These are phyloP conservation scores for Colossoma macropomum DNA, from an alignment of 2,113 vertebrate species.

Conservation along the genomic window DNA sequence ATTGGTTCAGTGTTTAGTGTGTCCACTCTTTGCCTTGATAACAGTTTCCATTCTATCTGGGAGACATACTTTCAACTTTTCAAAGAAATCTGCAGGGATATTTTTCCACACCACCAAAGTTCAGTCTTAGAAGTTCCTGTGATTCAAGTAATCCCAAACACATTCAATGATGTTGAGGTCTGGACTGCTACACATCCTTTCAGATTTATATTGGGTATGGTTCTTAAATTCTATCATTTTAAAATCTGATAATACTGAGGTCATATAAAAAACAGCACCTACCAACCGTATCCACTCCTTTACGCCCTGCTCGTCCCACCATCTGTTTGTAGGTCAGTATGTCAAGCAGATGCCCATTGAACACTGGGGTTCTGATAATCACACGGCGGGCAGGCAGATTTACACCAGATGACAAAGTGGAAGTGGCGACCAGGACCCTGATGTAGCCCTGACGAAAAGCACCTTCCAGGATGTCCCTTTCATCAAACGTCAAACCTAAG, in stretches of 20 bases:
- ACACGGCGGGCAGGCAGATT: conserved; percentile 95
- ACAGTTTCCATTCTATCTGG: too few species aligned
- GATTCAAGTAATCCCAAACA: too few species aligned
- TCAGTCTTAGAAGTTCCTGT: too few species aligned
- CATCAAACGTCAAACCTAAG: conserved; percentile 94
- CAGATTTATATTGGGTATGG: background rate
- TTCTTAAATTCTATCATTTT: background rate
- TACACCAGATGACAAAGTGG: conserved; percentile 95
- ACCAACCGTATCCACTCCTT: conserved; percentile 92
- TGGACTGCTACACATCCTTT: too few species aligned
- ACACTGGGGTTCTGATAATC: conserved; percentile 91
- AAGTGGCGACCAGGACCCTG: conserved; percentile 89
- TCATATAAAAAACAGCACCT: conserved; percentile 39
- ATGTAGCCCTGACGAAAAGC: conserved; percentile 89
- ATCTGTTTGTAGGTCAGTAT: conserved; percentile 96
- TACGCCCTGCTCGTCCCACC: conserved; percentile 94
- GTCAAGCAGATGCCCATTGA: conserved; percentile 87
- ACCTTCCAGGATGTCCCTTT: conserved; percentile 91
- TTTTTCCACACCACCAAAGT: too few species aligned
- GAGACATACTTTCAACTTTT: too few species aligned
- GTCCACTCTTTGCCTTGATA: too few species aligned
- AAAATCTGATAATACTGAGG: background rate
- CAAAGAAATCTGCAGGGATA: too few species aligned
- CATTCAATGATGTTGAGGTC: too few species aligned
- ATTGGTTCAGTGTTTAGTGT: too few species aligned